Evolutionary conservation across 35 echinoderm and acorn worm genomes (phyloP).

Genomic region (Patiria miniata): DNA sequence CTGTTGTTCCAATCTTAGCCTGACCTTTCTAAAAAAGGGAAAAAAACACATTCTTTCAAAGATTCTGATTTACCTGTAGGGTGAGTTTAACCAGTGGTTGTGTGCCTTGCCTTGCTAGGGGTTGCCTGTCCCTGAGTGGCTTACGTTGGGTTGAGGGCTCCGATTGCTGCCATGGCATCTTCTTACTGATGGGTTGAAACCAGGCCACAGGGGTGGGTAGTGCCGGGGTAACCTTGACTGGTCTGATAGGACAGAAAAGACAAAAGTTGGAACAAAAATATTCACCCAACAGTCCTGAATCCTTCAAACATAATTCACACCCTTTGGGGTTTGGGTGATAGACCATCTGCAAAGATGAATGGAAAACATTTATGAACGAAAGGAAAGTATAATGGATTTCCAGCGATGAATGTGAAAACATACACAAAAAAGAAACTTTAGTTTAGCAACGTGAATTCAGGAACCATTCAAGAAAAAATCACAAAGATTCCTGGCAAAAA

Average conservation of each 20-base stretch:
- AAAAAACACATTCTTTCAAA: no score
- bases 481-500: no score
- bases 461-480: no score
- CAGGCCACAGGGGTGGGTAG: conserved; percentile 67
- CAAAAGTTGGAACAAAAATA: background rate
- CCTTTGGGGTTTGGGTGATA: no score
- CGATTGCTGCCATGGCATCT: conserved; percentile 92
- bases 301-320: no score
- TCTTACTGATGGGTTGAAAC: conserved; percentile 89
- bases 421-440: no score
- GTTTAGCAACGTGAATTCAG: no score
- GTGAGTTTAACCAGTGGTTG: conserved; percentile 66
- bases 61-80: conserved; percentile 92
- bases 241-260: background rate
- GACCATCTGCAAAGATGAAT: no score
- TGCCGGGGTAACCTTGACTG: background rate
- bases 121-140: conserved; percentile 48
- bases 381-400: no score
- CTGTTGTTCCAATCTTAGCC: background rate
- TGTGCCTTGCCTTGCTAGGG: conserved; percentile 24
- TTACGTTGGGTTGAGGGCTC: conserved; percentile 37
- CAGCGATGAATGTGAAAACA: no score
- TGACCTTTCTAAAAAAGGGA: background rate
- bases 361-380: no score
- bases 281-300: no score